Evolutionary conservation across 2,797 vertebrate species (phyloP).

Genomic region (Sebastes oblongus): DNA sequence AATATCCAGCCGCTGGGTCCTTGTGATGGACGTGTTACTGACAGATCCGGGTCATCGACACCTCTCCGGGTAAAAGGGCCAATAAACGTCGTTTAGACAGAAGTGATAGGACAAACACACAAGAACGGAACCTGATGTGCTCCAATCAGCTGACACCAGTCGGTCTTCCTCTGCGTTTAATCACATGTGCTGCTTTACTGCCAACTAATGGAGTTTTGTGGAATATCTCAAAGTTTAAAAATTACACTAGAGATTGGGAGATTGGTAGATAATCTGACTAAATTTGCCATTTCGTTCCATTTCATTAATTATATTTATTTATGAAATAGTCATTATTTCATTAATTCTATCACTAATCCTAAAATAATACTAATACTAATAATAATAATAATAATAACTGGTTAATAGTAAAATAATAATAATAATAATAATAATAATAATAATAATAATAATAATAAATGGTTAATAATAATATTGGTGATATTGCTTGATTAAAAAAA

Average conservation of each 20-base stretch:
- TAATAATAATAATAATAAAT: not conserved
- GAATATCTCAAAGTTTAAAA: slow-evolving; percentile 8
- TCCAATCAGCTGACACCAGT: slow-evolving; percentile 34
- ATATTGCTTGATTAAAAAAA: too few species aligned
- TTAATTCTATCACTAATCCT: not conserved
- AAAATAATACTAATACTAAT: not conserved
- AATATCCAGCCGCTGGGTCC: slow-evolving; percentile 28
- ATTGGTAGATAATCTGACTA: not conserved
- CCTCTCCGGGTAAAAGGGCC: slow-evolving; percentile 2
- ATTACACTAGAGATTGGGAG: not conserved
- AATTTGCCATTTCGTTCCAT: not conserved
- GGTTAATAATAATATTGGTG: too few species aligned
- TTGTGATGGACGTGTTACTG: slow-evolving; percentile 29
- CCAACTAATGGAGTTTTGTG: slow-evolving; percentile 42
- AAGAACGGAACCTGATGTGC: slow-evolving; percentile 6
- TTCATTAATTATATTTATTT: not conserved
- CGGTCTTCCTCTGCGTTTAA: slow-evolving; percentile 17
- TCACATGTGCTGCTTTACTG: slow-evolving; percentile 32
- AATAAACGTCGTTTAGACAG: slow-evolving; percentile 8
- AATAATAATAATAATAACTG: not conserved
- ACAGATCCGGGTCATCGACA: slow-evolving; percentile 20
- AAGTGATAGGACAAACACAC: slow-evolving; percentile 9
- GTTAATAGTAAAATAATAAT: not conserved
- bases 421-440: not conserved
- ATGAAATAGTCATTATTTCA: not conserved